These are phyloP conservation scores for Torymus tubicola DNA, from an alignment of 2,888 invertebrate genomes.

Conservation along the genomic window DNA sequence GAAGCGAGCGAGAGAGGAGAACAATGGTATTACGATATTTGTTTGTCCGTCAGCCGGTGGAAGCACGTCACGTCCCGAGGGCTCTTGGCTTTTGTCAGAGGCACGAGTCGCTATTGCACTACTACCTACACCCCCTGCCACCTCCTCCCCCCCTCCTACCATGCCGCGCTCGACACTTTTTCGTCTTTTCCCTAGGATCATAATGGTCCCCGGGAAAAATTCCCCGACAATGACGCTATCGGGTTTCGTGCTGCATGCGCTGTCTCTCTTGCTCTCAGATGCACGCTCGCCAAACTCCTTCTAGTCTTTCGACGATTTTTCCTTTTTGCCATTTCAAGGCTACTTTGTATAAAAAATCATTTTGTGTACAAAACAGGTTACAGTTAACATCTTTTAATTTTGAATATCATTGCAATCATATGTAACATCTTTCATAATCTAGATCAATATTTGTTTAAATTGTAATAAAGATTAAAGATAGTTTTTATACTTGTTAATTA, in stretches of 20 bases:
- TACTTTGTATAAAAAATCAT: neutral
- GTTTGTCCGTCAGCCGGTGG: conserved; percentile 71
- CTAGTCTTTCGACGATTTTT: neutral
- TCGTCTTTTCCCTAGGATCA: conserved; percentile 47
- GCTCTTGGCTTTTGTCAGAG: conserved; percentile 63
- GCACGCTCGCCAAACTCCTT: neutral
- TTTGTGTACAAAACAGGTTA: too few species aligned
- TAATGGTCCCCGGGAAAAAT: conserved; percentile 48
- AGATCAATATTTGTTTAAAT: too few species aligned
- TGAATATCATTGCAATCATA: too few species aligned
- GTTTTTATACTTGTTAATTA: too few species aligned
- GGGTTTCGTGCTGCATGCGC: conserved; percentile 28
- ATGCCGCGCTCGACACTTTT: conserved; percentile 51
- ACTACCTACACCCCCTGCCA: too few species aligned
- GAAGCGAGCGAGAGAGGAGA: conserved; percentile 65
- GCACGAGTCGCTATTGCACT: neutral
- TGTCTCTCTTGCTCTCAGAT: neutral
- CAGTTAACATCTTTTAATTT: too few species aligned
- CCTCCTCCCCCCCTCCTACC: too few species aligned
- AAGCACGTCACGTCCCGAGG: conserved; percentile 64
- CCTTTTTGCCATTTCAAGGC: conserved; percentile 3
- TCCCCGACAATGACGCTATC: conserved; percentile 53
- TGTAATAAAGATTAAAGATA: too few species aligned
- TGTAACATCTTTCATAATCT: too few species aligned
- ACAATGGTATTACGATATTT: conserved; percentile 75